A percentile compares a stretch with the other conserved stretches of the same genome.
Conservation (phyloP, 1,140 invertebrate genomes). For the Drosophila sturtevanti region DNA sequence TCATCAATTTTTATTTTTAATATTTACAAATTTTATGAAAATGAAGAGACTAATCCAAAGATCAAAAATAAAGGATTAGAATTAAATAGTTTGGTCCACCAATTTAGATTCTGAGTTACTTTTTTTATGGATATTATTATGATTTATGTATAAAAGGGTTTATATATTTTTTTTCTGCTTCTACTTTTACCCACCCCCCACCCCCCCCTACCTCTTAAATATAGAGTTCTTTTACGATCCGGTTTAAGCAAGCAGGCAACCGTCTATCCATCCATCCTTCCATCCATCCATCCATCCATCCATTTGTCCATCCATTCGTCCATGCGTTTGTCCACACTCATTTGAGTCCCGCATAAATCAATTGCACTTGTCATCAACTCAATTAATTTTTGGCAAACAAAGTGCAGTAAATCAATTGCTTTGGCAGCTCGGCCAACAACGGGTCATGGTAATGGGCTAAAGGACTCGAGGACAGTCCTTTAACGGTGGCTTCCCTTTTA, state of each 20-base stretch:
- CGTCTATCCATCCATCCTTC: constrained; percentile 3
- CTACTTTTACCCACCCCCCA: not conserved
- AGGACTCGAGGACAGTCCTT: constrained; percentile 30
- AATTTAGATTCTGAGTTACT: too few relatives aligned
- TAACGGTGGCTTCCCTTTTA: constrained; percentile 37
- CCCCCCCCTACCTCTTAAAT: too few relatives aligned
- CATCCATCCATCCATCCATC: constrained; percentile 30
- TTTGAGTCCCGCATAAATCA: constrained; percentile 83
- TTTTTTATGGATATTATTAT: too few relatives aligned
- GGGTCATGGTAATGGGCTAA: constrained; percentile 40
- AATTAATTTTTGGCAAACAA: constrained; percentile 83
- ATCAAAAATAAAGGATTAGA: too few relatives aligned
- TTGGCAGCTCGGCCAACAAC: constrained; percentile 77
- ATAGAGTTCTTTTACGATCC: too few relatives aligned
- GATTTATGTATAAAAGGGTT: too few relatives aligned
- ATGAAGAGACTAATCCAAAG: not conserved
- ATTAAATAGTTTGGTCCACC: too few relatives aligned
- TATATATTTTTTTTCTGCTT: too few relatives aligned
- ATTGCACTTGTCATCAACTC: constrained; percentile 83
- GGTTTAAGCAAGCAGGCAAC: not conserved
- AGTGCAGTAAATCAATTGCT: constrained; percentile 83
- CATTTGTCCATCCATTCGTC: constrained; percentile 27
- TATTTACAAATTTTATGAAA: too few relatives aligned
- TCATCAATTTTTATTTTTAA: too few relatives aligned
- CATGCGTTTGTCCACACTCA: constrained; percentile 73